Percentiles rank a stretch among this genome's conserved stretches.
phyloP scores from a whole-genome alignment of 2,797 vertebrate species.

The Gymnoscopelus microlampas region DNA sequence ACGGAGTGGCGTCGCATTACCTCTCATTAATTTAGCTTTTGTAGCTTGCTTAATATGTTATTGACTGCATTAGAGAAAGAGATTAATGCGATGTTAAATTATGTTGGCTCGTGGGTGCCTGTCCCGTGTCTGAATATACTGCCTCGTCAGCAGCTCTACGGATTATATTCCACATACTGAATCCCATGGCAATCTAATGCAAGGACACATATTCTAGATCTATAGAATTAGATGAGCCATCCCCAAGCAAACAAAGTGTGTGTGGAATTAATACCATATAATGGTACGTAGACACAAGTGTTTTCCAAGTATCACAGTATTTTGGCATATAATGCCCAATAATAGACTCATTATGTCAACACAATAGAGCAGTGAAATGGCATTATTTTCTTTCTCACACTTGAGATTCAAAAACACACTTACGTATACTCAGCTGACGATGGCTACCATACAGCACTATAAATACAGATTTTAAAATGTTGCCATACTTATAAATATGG shows the following conservation, averaged over 20 bases:
- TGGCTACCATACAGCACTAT: too few relatives aligned
- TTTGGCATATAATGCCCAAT: not conserved
- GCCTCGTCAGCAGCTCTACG: constrained; percentile 67
- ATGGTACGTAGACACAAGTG: constrained; percentile 16
- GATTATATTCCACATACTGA: constrained; percentile 58
- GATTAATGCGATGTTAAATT: constrained; percentile 86
- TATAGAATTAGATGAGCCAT: constrained; percentile 32
- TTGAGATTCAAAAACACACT: too few relatives aligned
- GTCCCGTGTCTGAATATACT: constrained; percentile 59
- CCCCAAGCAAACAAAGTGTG: constrained; percentile 48
- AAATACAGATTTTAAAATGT: too few relatives aligned
- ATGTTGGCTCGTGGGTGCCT: constrained; percentile 57
- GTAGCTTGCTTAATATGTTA: constrained; percentile 84
- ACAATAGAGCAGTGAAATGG: not conserved
- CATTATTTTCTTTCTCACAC: not conserved
- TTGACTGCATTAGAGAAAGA: constrained; percentile 85
- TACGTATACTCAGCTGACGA: too few relatives aligned
- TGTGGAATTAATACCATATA: constrained; percentile 26
- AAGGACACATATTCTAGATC: constrained; percentile 29
- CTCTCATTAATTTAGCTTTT: constrained; percentile 85
- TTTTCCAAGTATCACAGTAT: not conserved
- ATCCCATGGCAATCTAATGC: constrained; percentile 55
- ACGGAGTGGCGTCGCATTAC: constrained; percentile 67
- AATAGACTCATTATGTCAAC: not conserved
- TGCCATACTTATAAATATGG: too few relatives aligned